These are phyloP conservation scores for Nematopogon swammerdamellus DNA, from an alignment of 2,888 invertebrate genomes.

Conservation along the genomic window DNA sequence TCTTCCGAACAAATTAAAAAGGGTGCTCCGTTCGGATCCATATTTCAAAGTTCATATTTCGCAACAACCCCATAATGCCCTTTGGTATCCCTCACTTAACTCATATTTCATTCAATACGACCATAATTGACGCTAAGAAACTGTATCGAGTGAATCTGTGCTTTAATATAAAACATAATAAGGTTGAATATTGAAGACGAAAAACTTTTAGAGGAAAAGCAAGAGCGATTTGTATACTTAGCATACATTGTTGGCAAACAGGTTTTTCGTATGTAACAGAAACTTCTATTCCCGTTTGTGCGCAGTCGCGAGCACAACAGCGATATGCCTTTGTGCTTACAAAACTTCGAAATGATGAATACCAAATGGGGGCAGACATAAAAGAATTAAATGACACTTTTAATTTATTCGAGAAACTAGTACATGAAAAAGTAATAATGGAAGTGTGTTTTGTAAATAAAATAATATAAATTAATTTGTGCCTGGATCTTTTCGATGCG, in stretches of 20 bases:
- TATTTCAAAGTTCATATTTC: conserved; percentile 52
- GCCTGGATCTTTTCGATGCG: conserved; percentile 24
- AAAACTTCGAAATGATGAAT: conserved; percentile 54
- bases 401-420: conserved; percentile 51
- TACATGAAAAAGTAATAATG: conserved; percentile 56
- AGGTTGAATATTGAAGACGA: too few relatives aligned
- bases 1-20: conserved; percentile 20
- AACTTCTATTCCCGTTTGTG: conserved; percentile 43
- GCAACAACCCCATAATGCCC: conserved; percentile 45
- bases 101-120: conserved; percentile 55
- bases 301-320: conserved; percentile 16
- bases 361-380: conserved; percentile 55
- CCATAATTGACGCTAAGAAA: conserved; percentile 46
- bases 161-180: neutral
- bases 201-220: neutral
- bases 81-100: conserved; percentile 55
- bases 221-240: conserved; percentile 51
- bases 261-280: conserved; percentile 40
- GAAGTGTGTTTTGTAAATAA: conserved; percentile 54
- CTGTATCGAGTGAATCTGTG: neutral
- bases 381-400: conserved; percentile 51
- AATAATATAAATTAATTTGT: conserved; percentile 47
- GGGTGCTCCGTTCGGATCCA: conserved; percentile 40
- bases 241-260: conserved; percentile 47
- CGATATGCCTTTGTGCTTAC: conserved; percentile 49